phyloP scores from a whole-genome alignment of 2,888 invertebrate genomes.

The Tuta absoluta region DNA sequence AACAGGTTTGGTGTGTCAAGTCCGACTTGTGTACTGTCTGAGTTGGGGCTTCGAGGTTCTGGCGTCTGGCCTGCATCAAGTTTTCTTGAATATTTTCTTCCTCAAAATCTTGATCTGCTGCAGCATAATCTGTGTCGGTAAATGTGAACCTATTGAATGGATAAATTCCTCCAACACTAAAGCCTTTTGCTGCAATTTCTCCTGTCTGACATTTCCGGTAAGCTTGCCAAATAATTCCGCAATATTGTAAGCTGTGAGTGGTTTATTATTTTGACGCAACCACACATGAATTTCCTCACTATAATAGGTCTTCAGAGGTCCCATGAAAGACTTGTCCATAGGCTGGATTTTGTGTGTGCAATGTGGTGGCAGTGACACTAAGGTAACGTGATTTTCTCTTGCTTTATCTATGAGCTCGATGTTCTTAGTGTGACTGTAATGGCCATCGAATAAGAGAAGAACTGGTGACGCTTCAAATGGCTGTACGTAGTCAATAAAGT shows the following conservation, averaged over 20 bases:
- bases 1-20: too few relatives aligned
- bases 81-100: too few relatives aligned
- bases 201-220: constrained; percentile 32
- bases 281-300: constrained; percentile 30
- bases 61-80: too few relatives aligned
- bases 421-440: constrained; percentile 31
- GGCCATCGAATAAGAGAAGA: constrained; percentile 31
- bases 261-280: constrained; percentile 27
- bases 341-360: constrained; percentile 34
- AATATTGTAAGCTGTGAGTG: constrained; percentile 33
- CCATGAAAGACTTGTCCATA: constrained; percentile 31
- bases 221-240: constrained; percentile 33
- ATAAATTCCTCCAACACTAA: too few relatives aligned
- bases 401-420: constrained; percentile 30
- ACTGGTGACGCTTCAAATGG: constrained; percentile 31
- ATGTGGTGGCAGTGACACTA: too few relatives aligned
- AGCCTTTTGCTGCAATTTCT: constrained; percentile 29
- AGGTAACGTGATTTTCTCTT: constrained; percentile 28
- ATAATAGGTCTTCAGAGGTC: constrained; percentile 31
- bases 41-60: too few relatives aligned
- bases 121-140: too few relatives aligned
- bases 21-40: too few relatives aligned
- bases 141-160: too few relatives aligned
- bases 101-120: too few relatives aligned
- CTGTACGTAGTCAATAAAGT: constrained; percentile 32